Conservation (phyloP, 2,888 invertebrate species). For the Nomada ruficornis region DNA sequence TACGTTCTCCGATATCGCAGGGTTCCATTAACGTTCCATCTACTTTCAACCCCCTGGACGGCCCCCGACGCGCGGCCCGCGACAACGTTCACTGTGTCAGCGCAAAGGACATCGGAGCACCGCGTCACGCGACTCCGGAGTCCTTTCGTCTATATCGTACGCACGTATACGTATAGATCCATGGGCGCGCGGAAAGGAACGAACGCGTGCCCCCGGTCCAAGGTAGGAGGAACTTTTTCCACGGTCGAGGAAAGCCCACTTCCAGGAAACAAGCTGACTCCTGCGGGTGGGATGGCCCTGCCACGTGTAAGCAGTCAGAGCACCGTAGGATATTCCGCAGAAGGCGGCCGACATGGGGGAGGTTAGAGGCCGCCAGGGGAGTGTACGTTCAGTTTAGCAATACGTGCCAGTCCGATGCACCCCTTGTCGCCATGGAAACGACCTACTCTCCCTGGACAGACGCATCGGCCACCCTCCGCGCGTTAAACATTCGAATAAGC, state of each 20-base stretch:
- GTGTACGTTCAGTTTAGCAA: slow-evolving; percentile 74
- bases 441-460: slow-evolving; percentile 84
- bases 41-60: slow-evolving; percentile 12
- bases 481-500: slow-evolving; percentile 78
- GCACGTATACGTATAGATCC: not conserved
- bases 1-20: not conserved
- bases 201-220: too few species aligned
- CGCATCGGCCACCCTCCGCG: slow-evolving; percentile 76
- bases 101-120: slow-evolving; percentile 5
- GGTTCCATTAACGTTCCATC: not conserved
- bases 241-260: slow-evolving; percentile 47
- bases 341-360: slow-evolving; percentile 61
- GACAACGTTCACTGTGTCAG: slow-evolving; percentile 25
- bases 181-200: too few species aligned
- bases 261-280: slow-evolving; percentile 70
- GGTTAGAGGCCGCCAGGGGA: slow-evolving; percentile 67
- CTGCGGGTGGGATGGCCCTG: slow-evolving; percentile 61
- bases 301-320: slow-evolving; percentile 49
- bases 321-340: slow-evolving; percentile 71
- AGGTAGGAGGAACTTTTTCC: slow-evolving; percentile 30
- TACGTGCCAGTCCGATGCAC: slow-evolving; percentile 79
- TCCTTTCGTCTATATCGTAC: too few species aligned
- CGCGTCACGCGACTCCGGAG: slow-evolving; percentile 5
- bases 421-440: slow-evolving; percentile 83
- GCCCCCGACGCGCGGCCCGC: slow-evolving; percentile 43